Base-by-base conservation (phyloP, 2,113 vertebrate genomes). In the Atrichornis clamosus region DNA sequence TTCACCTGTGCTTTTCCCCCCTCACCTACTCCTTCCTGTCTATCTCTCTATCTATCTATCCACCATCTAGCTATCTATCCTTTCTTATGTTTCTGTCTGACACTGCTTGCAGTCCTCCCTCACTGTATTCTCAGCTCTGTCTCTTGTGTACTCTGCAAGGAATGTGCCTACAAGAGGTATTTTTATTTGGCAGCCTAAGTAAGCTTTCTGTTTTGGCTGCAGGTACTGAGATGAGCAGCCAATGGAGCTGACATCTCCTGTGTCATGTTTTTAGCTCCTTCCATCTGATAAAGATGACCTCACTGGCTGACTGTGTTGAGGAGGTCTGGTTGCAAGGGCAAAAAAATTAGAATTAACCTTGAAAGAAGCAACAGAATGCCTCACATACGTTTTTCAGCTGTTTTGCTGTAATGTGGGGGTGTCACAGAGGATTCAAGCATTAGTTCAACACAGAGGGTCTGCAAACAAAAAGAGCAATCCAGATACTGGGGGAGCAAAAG, bases 161-260 rank as follows among this genome's bases (percentile, higher is more conserved):
- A 94, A 96, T 95, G 95, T 95, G 80, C 76, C 88, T 83, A 92
- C 92, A 93, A 95, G 95, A 86, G 33, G 90, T 96, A 94, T 96
- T 97, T 96, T 81, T 89, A 90, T 53, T 96, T 93, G 90, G 85
- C 95, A 96, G 93, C 56, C 75, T 55, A 42, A 65, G 68, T 90
- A 88, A 94, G 64, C 47, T 90, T 90, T 95, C 95, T 93, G 82
- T 93, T 95, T 96, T 96, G 90, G 92, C 95, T 18, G 24, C 92
- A 96, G 95, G 95, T 97, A 91, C 89, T 67, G 68, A 63, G 94
- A 96, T 86, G 93, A 96, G 92, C 87, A 93, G 87, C 95, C 90
- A 93, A 72, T 68, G 76, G 64, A 81, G 56, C 64, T 81, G 90
- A 84, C 90, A 81, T 92, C 93, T 94, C 85, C 85, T 15, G 41